These are phyloP conservation scores for Myodes glareolus DNA, from an alignment of 2,113 vertebrate species.

Conservation along the genomic window DNA sequence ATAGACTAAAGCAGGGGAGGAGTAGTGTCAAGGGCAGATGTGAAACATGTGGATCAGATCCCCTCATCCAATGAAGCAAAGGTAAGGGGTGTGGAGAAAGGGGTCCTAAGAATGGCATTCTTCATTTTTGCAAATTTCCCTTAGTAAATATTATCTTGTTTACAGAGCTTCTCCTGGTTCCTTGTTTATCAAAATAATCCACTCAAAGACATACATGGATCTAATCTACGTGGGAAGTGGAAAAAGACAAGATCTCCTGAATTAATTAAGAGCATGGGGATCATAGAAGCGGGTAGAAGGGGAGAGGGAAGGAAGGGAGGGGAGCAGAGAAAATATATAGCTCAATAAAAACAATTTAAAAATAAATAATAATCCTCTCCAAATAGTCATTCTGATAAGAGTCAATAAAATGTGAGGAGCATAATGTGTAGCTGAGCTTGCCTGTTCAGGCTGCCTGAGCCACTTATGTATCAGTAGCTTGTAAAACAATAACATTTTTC, in stretches of 20 bases:
- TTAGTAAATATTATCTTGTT: not conserved
- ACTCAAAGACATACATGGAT: too few relatives aligned
- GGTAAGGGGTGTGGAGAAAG: not conserved
- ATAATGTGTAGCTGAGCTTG: not conserved
- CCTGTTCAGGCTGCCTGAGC: not conserved
- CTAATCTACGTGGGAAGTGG: too few relatives aligned
- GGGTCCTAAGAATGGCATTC: not conserved
- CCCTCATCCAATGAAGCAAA: not conserved
- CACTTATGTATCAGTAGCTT: not conserved
- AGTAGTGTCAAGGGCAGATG: not conserved
- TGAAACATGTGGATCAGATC: not conserved
- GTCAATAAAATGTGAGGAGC: not conserved
- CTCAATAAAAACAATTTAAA: too few relatives aligned
- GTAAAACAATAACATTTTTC: not conserved
- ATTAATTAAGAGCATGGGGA: too few relatives aligned
- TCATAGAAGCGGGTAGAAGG: too few relatives aligned
- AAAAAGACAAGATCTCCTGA: too few relatives aligned
- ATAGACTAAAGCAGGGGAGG: not conserved
- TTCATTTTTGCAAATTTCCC: not conserved
- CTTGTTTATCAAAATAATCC: not conserved
- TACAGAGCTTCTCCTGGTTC: not conserved
- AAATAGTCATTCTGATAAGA: not conserved
- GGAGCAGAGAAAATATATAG: too few relatives aligned
- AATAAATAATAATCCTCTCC: not conserved
- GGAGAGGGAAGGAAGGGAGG: too few relatives aligned